Percentiles rank a stretch among this genome's conserved stretches.
Evolutionary conservation across 2,113 vertebrate genomes (phyloP).

Genomic region (Sinocyclocheilus anophthalmus): DNA sequence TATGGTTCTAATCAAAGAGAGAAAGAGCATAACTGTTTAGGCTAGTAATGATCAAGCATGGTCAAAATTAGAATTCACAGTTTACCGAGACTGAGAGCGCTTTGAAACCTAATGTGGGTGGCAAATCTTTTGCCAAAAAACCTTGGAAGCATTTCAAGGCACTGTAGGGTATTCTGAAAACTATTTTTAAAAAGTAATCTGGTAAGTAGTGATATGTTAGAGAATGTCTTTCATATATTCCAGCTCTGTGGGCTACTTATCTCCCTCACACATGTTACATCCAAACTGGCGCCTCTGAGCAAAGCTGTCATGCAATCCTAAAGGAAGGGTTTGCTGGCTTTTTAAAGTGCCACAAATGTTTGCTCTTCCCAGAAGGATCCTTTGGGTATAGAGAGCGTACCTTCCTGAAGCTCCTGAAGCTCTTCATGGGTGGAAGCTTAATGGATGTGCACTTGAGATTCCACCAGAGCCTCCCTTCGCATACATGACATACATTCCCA

Average conservation of each 20-base stretch:
- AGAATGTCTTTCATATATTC: conserved; percentile 14
- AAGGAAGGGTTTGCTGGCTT: conserved; percentile 11
- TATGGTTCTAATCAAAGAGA: conserved; percentile 15
- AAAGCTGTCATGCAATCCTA: conserved; percentile 27
- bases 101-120: conserved; percentile 30
- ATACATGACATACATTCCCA: neutral
- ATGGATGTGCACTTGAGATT: neutral
- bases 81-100: neutral
- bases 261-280: conserved; percentile 33
- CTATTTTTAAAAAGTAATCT: conserved; percentile 28
- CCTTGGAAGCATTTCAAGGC: conserved; percentile 26
- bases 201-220: conserved; percentile 32
- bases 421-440: neutral
- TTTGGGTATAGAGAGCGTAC: neutral
- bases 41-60: conserved; percentile 15
- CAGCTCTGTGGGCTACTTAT: conserved; percentile 12
- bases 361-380: conserved; percentile 15
- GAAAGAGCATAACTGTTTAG: neutral
- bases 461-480: neutral
- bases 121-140: conserved; percentile 15
- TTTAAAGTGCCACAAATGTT: conserved; percentile 33
- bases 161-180: conserved; percentile 11
- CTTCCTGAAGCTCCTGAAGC: conserved; percentile 2
- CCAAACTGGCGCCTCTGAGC: conserved; percentile 8
- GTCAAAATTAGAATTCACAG: conserved; percentile 12